A percentile compares a stretch with the other conserved stretches of the same genome.
Conservation (phyloP, 1,140 invertebrate genomes). For the Bombus balteatus region DNA sequence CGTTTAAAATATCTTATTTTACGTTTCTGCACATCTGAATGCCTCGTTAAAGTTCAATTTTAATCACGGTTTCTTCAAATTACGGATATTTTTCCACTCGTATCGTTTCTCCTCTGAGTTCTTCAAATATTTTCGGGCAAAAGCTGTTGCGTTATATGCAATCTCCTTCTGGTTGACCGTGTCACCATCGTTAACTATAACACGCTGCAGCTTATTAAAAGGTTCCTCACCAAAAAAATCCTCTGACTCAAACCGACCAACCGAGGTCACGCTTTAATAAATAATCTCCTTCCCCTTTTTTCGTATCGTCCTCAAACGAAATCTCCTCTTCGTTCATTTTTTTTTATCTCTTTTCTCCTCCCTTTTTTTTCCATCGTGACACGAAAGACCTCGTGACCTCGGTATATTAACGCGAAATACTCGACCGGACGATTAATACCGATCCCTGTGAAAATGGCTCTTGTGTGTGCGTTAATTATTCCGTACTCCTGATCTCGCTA, state of each 20-base stretch:
- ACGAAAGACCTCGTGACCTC: conserved; percentile 10
- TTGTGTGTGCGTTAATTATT: not conserved
- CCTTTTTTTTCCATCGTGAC: not conserved
- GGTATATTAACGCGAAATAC: not conserved
- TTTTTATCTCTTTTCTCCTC: no score
- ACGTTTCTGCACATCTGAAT: no score
- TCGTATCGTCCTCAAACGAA: not conserved
- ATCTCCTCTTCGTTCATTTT: not conserved
- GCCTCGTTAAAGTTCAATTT: no score
- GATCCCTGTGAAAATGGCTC: not conserved
- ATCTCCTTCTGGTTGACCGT: not conserved
- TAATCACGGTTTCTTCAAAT: no score
- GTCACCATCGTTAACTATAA: not conserved
- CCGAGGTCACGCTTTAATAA: conserved; percentile 3
- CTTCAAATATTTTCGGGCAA: not conserved
- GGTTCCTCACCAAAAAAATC: not conserved
- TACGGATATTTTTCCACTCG: no score
- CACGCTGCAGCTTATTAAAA: conserved; percentile 16
- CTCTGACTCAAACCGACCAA: not conserved
- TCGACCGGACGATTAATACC: not conserved
- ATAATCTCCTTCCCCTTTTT: conserved; percentile 3
- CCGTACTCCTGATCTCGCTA: not conserved
- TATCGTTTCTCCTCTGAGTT: not conserved
- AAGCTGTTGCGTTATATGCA: not conserved
- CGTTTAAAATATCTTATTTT: no score